A percentile compares a stretch with the other conserved stretches of the same genome.
These are phyloP conservation scores for Chloroclystis v-ata DNA, from an alignment of 2,888 invertebrate genomes.

Conservation along the genomic window DNA sequence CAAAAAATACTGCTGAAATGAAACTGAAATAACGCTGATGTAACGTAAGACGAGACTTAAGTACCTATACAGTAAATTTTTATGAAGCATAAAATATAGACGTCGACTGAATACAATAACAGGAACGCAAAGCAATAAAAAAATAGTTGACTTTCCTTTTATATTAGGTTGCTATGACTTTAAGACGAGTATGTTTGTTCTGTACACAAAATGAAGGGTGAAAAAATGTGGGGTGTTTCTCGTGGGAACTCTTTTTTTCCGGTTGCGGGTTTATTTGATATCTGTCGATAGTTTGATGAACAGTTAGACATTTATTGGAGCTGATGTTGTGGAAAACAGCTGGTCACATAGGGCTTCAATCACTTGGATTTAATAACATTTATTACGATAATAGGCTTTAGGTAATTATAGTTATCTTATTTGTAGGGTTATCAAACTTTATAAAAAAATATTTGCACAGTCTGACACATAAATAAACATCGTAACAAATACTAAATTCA, in stretches of 20 bases:
- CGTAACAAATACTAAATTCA: no score
- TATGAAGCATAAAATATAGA: slow-evolving; percentile 47
- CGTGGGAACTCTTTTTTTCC: slow-evolving; percentile 1
- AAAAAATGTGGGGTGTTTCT: slow-evolving; percentile 21
- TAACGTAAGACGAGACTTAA: slow-evolving; percentile 42
- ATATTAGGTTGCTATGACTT: slow-evolving; percentile 15
- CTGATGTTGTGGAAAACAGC: not conserved
- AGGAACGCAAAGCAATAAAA: slow-evolving; percentile 39
- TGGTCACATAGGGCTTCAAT: not conserved
- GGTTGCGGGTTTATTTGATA: slow-evolving; percentile 14
- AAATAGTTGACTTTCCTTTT: slow-evolving; percentile 32
- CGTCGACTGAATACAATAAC: slow-evolving; percentile 40
- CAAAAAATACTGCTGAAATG: slow-evolving; percentile 36
- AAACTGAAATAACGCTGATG: slow-evolving; percentile 41
- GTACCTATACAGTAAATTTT: slow-evolving; percentile 44
- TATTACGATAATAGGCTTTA: no score
- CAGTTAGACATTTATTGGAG: not conserved
- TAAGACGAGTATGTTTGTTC: slow-evolving; percentile 25
- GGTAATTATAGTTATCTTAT: no score
- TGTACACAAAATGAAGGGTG: slow-evolving; percentile 25
- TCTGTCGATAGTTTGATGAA: not conserved
- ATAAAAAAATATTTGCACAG: no score
- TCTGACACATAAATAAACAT: no score
- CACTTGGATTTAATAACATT: no score
- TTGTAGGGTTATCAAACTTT: no score